A percentile compares a stretch with the other conserved stretches of the same genome.
Evolutionary conservation across 2,113 vertebrate species (phyloP).

Genomic region (Odobenus rosmarus): DNA sequence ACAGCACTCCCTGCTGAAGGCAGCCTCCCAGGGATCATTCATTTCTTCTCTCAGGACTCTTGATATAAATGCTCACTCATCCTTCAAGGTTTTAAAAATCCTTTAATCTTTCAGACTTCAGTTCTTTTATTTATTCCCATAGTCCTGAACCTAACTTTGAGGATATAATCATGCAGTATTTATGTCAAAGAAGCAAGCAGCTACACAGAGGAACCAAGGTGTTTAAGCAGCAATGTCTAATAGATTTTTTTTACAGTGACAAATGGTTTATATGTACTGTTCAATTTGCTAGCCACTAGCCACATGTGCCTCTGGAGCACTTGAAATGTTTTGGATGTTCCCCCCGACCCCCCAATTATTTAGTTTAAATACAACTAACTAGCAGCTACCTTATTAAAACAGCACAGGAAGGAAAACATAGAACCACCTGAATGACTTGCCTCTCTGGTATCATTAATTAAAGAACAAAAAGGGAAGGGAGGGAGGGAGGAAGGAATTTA

Average conservation of each 20-base stretch:
- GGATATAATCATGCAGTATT: background rate
- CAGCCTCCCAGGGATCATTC: background rate
- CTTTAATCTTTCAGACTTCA: background rate
- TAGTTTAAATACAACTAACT: background rate
- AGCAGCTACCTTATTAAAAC: background rate
- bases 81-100: background rate
- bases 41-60: background rate
- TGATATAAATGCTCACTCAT: background rate
- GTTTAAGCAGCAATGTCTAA: background rate
- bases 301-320: background rate
- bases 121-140: background rate
- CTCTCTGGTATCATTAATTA: background rate
- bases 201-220: background rate
- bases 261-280: background rate
- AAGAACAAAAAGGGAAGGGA: background rate
- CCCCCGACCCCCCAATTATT: background rate
- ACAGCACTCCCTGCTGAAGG: background rate
- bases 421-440: background rate
- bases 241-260: background rate
- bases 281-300: background rate
- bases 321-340: background rate
- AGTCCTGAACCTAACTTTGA: background rate
- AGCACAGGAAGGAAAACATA: background rate
- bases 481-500: background rate
- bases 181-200: background rate